phyloP scores from a whole-genome alignment of 2,888 invertebrate genomes.

The Luffia ferchaultella region DNA sequence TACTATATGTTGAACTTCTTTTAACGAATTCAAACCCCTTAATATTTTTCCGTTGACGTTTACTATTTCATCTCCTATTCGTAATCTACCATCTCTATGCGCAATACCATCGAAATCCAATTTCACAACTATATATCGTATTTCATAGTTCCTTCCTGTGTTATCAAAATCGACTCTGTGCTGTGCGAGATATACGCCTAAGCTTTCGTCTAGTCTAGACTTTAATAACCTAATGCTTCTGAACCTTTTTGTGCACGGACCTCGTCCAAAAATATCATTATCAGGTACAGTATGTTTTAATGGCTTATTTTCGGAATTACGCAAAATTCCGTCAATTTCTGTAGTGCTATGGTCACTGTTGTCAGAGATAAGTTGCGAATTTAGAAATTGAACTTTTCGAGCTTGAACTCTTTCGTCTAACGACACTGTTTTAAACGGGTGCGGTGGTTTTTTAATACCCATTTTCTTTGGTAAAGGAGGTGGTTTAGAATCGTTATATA shows the following conservation, averaged over 20 bases:
- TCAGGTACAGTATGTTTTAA: constrained; percentile 32
- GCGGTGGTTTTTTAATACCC: constrained; percentile 45
- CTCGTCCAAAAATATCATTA: constrained; percentile 57
- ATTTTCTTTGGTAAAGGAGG: constrained; percentile 57
- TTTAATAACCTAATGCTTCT: constrained; percentile 73
- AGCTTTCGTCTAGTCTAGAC: constrained; percentile 70
- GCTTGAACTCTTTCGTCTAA: constrained; percentile 57
- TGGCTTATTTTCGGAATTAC: constrained; percentile 35
- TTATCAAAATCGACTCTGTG: constrained; percentile 64
- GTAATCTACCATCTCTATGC: constrained; percentile 81
- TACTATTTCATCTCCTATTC: constrained; percentile 88
- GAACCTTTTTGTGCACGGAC: constrained; percentile 69
- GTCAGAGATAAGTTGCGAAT: constrained; percentile 48
- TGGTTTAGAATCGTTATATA: constrained; percentile 46
- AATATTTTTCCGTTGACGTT: constrained; percentile 87
- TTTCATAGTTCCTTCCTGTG: constrained; percentile 63
- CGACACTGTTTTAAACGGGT: constrained; percentile 52
- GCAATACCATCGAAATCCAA: constrained; percentile 72
- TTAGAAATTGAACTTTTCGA: constrained; percentile 55
- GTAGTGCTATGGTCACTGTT: constrained; percentile 38
- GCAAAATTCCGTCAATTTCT: constrained; percentile 28
- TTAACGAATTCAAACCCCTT: constrained; percentile 73
- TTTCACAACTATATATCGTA: constrained; percentile 69
- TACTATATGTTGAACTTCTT: constrained; percentile 69
- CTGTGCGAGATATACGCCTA: constrained; percentile 77